A percentile compares a stretch with the other conserved stretches of the same genome.
Conservation (phyloP, 2,888 invertebrate species). For the Cantharis nigra region DNA sequence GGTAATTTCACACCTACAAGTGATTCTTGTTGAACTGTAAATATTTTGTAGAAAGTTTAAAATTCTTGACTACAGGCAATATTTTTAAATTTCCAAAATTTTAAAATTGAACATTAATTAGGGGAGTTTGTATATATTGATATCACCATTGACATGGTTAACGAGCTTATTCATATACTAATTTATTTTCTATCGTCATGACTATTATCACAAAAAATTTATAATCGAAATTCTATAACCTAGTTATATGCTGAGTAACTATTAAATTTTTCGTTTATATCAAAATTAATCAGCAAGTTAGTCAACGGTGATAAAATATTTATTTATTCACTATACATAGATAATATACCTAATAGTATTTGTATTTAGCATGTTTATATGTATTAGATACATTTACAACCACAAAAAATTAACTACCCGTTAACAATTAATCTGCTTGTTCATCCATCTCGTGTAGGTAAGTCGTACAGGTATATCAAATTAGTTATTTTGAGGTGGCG, state of each 20-base stretch:
- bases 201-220: not conserved
- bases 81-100: not conserved
- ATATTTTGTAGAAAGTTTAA: not conserved
- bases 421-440: constrained; percentile 3
- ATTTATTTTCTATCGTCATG: not conserved
- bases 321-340: not conserved
- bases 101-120: too few species aligned
- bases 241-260: not conserved
- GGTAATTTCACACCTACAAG: not conserved
- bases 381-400: not conserved
- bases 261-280: not conserved
- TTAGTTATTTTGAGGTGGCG: not conserved
- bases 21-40: not conserved
- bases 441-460: not conserved
- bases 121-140: not conserved
- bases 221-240: not conserved
- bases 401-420: not conserved
- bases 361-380: not conserved
- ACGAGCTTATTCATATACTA: not conserved
- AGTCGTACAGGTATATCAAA: constrained; percentile 2
- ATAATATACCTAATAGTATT: not conserved
- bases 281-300: not conserved
- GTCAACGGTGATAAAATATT: not conserved
- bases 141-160: not conserved
- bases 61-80: not conserved